Evolutionary conservation across 2,888 invertebrate species (phyloP), one percentile per base, ranked within the genome.

Genomic region (Cosmorhoe ocellata): DNA sequence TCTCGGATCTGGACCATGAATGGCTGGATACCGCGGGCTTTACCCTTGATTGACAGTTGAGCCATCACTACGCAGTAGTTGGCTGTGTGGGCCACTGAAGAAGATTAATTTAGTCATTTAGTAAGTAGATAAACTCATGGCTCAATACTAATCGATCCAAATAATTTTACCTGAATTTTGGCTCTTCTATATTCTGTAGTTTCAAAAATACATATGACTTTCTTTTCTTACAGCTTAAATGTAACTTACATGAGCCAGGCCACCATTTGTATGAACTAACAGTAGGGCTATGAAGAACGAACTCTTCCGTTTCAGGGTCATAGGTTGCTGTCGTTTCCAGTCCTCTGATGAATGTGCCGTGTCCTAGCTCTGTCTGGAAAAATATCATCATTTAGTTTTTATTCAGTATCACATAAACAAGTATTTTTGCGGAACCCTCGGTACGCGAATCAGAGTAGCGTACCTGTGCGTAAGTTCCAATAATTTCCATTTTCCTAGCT

Each of bases 261-360:
- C 98, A 98, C 98, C 98, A 98, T 87, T 99, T 99, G 74, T 96
- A 96, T 0, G 98, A 93, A 0, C 96, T 96, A 4, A 97, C 79
- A 0, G 95, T 94, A 0, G 98, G 98, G 50, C 96, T 95, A 73
- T 98, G 93, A 8, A 99, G 77, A 12, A 98, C 81, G 78, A 99
- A 99, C 79, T 98, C 96, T 80, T 97, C 92, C 0, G 94, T 95
- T 9, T 84, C 78, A 0, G 93, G 91, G 79, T 98, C 98, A 72
- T 97, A 99, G 0, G 95, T 96, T 1, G 98, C 97, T 0, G 95
- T 96, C 0, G 98, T 99, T 91, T 99, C 98, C 49, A 99, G 83
- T 0, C 97, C 97, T 67, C 97, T 92, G 45, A 99, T 92, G 75
- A 97, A 98, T 0, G 98, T 98, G 1, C 98, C 98, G 80, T 99